Base-by-base conservation (phyloP, 2,888 invertebrate genomes). In the Megalurothrips usitatus region DNA sequence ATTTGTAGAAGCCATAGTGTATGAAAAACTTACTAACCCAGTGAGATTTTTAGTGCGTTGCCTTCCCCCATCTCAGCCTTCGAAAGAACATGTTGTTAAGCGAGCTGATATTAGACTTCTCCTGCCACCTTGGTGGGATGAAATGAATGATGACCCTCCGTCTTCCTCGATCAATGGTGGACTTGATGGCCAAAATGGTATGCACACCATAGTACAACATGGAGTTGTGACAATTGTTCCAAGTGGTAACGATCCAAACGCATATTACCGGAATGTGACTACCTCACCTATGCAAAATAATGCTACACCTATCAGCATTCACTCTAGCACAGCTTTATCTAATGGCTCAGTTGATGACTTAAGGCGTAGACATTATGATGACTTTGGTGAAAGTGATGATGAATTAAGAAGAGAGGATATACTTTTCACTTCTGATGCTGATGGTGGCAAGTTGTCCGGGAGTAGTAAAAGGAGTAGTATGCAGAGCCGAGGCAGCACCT, bases 111-210 rank as follows among this genome's bases (percentile, higher is more conserved):
- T 99, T 82, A 91, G 99, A 43, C 90, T 99, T 47, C 89, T 98
- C 84, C 92, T 94, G 86, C 97, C 98, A 23, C 99, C 98, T 0
- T 99, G 99, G 98, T 95, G 94, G 89, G 99, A 98, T 85, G 98
- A 99, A 88, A 87, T 98, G 82, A 95, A 94, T 85, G 94, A 94
- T 85, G 88, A 90, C 0, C 88, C 89, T 68, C 8, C 88, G 87
- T 80, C 85, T 86, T 43, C 84, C 52, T 58, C 80, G 14, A 52
- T 80, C 19, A 80, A 81, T 78, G 79, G 81, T 79, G 63, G 79
- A 48, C 26, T 47, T 17, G 63, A 78, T 68, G 79, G 63, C 23
- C 48, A 52, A 10, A 81, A 81, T 80, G 79, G 78, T 49, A 75
- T 26, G 4, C 68, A 75, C 34, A 43, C 34, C 34, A 79, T 23